Percentiles rank a stretch among this genome's conserved stretches.
Conservation (phyloP, 2,113 vertebrate species). For the Gnathonemus echidnorhynchus region DNA sequence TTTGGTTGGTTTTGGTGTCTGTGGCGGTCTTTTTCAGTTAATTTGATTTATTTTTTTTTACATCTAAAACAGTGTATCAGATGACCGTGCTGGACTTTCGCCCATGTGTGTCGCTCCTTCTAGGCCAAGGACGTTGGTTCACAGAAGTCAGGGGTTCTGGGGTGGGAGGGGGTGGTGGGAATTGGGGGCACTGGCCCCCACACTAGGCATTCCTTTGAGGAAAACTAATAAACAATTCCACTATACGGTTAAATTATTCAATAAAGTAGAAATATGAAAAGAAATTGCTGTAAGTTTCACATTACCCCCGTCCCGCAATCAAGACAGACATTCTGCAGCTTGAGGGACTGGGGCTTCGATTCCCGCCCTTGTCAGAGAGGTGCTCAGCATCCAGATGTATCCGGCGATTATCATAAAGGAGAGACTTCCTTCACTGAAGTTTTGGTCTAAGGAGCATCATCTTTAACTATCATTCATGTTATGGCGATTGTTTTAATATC, state of each 20-base stretch:
- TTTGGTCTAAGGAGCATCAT: conserved; percentile 36
- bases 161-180: neutral
- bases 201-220: neutral
- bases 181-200: neutral
- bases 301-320: neutral
- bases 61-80: conserved; percentile 26
- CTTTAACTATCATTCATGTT: conserved; percentile 25
- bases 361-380: neutral
- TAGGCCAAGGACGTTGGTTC: conserved; percentile 36
- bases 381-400: neutral
- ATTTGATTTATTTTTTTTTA: conserved; percentile 20
- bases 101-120: conserved; percentile 28
- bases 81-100: conserved; percentile 22
- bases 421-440: conserved; percentile 30
- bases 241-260: neutral
- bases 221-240: neutral
- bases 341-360: neutral
- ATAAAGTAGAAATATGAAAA: neutral
- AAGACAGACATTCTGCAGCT: neutral
- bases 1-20: conserved; percentile 25
- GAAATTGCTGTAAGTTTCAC: neutral
- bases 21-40: conserved; percentile 31
- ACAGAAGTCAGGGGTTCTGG: conserved; percentile 8
- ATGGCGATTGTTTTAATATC: conserved; percentile 14
- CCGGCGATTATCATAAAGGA: conserved; percentile 14